A percentile compares a stretch with the other conserved stretches of the same genome.
These are phyloP conservation scores for Macrostomum cliftonense DNA, from an alignment of 2,888 invertebrate species.

Conservation along the genomic window DNA sequence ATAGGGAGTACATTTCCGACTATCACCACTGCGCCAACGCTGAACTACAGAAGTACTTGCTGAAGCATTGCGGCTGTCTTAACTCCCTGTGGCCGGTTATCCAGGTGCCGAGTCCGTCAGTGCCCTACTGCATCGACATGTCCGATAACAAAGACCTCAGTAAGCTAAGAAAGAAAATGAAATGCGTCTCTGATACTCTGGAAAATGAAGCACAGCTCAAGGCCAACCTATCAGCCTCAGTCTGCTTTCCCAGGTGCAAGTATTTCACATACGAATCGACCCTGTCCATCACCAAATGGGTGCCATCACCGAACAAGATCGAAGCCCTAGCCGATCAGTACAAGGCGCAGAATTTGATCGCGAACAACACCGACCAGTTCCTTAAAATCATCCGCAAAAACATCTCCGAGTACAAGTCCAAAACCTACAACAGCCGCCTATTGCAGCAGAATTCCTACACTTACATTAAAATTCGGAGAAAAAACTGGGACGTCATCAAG, in stretches of 20 bases:
- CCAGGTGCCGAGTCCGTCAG: neutral
- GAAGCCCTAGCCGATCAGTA: constrained; percentile 1
- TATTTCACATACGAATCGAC: constrained; percentile 8
- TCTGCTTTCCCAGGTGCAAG: constrained; percentile 8
- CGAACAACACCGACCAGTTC: neutral
- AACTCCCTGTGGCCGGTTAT: constrained; percentile 1
- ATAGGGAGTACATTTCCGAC: constrained; percentile 2
- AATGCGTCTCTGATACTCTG: neutral
- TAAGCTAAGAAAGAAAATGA: constrained; percentile 1
- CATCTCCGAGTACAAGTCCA: neutral
- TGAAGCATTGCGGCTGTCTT: constrained; percentile 8
- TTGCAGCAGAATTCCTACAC: constrained; percentile 3
- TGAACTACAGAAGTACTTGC: constrained; percentile 2
- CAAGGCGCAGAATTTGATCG: neutral
- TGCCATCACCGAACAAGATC: constrained; percentile 5
- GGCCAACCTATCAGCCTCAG: constrained; percentile 1
- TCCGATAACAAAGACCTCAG: neutral
- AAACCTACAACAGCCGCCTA: neutral
- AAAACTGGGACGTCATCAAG: constrained; percentile 5
- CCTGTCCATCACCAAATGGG: constrained; percentile 6
- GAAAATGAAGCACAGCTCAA: constrained; percentile 3
- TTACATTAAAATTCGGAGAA: constrained; percentile 4
- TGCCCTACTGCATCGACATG: constrained; percentile 7
- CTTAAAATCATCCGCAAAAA: neutral
- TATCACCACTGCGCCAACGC: constrained; percentile 7